Evolutionary conservation across 2,113 vertebrate genomes (phyloP), one percentile per base, ranked within the genome.

Genomic region (Lampris incognitus): DNA sequence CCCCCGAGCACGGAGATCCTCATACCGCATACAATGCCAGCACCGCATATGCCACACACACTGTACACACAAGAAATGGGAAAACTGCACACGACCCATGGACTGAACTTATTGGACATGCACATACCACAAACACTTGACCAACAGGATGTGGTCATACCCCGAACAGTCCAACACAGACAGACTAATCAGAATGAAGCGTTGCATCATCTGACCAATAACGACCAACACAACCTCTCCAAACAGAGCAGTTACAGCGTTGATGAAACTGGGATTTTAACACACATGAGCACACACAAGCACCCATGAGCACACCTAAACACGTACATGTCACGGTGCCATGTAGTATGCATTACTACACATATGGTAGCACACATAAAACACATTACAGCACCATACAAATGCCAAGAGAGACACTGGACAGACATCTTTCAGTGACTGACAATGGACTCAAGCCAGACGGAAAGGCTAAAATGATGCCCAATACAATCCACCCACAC

Each of bases 1-100:
- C 93, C 96, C 10, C 91, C 96, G 77, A 92, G 92, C 62, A 93
- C 96, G 1, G 96, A 96, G 66, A 95, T 97, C 74, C 92, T 97
- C 51, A 95, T 96, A 89, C 94, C 96, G 9, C 89, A 87, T 9
- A 69, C 78, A 0, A 58, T 77, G 70, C 40, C 13, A 6, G 1
- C 41, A 2, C 9, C 59, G 6, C 83, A 86, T 84, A 59, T 66
- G 2, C 57, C 44, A 42, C 44, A 81, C 7, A n/a, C 58, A 41
- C 63, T 48, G 7, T 46, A 37, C 56, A 39, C 56, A 39, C 62
- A 63, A 11, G 78, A 85, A 60, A 58, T 1, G 10, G 63, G 60
- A 58, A 88, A 73, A 80, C 52, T 4, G 39, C 59, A 72, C 66
- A 65, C 49, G 13, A 77, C 74, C 44, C 59, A 40, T 48, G 77